Percentiles rank a stretch among this genome's conserved stretches.
phyloP scores from a whole-genome alignment of 37 sponge, comb jelly and placozoan genomes.

The Dysidea cf. avara region DNA sequence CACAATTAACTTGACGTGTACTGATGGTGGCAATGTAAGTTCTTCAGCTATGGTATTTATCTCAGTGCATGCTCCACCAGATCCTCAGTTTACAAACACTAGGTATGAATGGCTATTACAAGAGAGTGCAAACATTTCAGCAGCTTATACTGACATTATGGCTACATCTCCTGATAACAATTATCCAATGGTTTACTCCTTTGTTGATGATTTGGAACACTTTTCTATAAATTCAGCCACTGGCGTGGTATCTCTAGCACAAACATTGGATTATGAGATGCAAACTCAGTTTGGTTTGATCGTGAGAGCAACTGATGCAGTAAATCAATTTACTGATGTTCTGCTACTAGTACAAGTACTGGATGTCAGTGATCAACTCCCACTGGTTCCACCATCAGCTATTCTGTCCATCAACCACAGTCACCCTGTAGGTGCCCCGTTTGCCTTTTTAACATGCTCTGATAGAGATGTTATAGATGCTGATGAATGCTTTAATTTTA shows the following conservation, averaged over 20 bases:
- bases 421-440: conserved; percentile 34
- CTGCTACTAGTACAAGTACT: conserved; percentile 46
- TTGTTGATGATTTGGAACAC: conserved; percentile 26
- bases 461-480: conserved; percentile 19
- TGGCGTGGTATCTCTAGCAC: conserved; percentile 46
- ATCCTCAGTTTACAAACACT: conserved; percentile 52
- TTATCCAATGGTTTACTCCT: conserved; percentile 29
- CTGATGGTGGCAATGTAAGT: conserved; percentile 23
- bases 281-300: conserved; percentile 26
- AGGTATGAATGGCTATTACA: conserved; percentile 53
- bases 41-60: conserved; percentile 48
- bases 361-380: conserved; percentile 15
- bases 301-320: conserved; percentile 51
- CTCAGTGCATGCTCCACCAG: conserved; percentile 47
- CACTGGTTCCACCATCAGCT: conserved; percentile 57
- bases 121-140: conserved; percentile 31
- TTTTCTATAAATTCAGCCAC: conserved; percentile 53
- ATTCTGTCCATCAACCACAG: conserved; percentile 28
- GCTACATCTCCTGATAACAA: conserved; percentile 44
- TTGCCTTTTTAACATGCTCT: conserved; percentile 42
- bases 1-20: conserved; percentile 49
- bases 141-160: conserved; percentile 11
- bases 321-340: conserved; percentile 15
- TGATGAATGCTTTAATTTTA: conserved; percentile 32
- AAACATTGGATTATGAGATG: conserved; percentile 48